Evolutionary conservation across 2,888 invertebrate genomes (phyloP), one percentile per base, ranked within the genome.

Genomic region (Perizoma flavofasciatum): DNA sequence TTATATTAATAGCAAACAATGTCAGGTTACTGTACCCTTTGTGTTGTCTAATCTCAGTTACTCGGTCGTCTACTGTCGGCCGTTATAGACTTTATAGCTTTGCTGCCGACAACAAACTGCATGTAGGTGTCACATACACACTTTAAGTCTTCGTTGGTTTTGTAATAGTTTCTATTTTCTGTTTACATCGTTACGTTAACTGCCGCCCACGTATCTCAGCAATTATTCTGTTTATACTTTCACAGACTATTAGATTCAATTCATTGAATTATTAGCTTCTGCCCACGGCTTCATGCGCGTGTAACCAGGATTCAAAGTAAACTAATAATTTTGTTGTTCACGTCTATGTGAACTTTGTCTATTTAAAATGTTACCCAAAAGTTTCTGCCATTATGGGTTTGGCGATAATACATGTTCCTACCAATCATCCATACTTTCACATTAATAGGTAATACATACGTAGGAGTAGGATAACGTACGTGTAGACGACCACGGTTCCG

Each of bases 111-210:
- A 33, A 45, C 33, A 53, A 7, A 50, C 35, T 7, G 41, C 34
- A n/a, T 46, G 55, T 56, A 46, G 50, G 56, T 46, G 56, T 46
- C 50, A 35, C 6, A 34, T 32, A 8, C 48, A 48, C 34, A 10
- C 34, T 54, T 34, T 35, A 41, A 57, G 44, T 6, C 41, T 41
- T n/a, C 11, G 22, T 47, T 10, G 4, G 47, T 51, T 51, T 47
- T 51, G 46, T 57, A 52, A 57, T 11, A 51, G 49, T 52, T 58
- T 49, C 9, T 51, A 32, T 49, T 52, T 52, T 34, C 34, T 58
- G 51, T 52, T 52, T 51, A 50, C 49, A 49, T 49, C 40, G 33
- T 35, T 41, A 46, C 34, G 49, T 46, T 45, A 11, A 46, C 51
- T 47, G 10, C 47, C 48, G 44, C 52, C 52, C 48, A 58, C 48